Percentiles rank a stretch among this genome's conserved stretches.
These are phyloP conservation scores for Mellilla xanthometata DNA, from an alignment of 2,888 invertebrate genomes.

Conservation along the genomic window DNA sequence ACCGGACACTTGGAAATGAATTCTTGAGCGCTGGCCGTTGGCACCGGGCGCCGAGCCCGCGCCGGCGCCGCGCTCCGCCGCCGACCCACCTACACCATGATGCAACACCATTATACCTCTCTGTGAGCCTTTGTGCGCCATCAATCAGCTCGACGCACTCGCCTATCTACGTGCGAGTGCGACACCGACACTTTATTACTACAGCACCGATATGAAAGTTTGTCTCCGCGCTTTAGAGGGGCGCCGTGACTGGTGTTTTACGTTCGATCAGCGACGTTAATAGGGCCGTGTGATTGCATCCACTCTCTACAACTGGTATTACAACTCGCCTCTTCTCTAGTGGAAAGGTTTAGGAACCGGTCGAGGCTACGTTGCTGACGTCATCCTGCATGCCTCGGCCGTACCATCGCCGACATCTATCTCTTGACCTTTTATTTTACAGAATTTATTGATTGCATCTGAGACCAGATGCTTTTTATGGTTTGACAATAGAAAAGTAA, in stretches of 20 bases:
- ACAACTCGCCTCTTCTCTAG: constrained; percentile 45
- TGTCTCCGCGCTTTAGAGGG: constrained; percentile 38
- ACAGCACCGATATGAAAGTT: constrained; percentile 37
- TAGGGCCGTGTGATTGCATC: constrained; percentile 40
- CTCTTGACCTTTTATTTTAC: constrained; percentile 20
- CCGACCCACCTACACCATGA: constrained; percentile 49
- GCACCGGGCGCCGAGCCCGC: constrained; percentile 67
- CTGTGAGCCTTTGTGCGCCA: constrained; percentile 46
- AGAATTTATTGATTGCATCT: not conserved
- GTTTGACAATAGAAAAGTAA: no score
- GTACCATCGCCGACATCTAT: constrained; percentile 38
- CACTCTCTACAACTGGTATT: constrained; percentile 54
- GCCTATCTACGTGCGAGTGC: constrained; percentile 35
- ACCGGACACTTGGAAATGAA: constrained; percentile 79
- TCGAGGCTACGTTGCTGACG: constrained; percentile 50
- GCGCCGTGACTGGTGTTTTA: constrained; percentile 24
- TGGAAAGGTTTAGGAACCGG: constrained; percentile 58
- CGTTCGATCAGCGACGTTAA: constrained; percentile 36
- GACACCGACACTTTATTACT: constrained; percentile 25
- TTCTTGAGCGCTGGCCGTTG: constrained; percentile 65
- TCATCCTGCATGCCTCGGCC: constrained; percentile 45
- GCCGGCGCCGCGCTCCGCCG: constrained; percentile 15
- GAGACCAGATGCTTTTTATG: no score
- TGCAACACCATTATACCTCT: constrained; percentile 49
- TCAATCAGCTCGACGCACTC: constrained; percentile 44